Percentiles rank a stretch among this genome's conserved stretches.
phyloP scores from a whole-genome alignment of 2,113 vertebrate species.

The Chlamydotis undulata region DNA sequence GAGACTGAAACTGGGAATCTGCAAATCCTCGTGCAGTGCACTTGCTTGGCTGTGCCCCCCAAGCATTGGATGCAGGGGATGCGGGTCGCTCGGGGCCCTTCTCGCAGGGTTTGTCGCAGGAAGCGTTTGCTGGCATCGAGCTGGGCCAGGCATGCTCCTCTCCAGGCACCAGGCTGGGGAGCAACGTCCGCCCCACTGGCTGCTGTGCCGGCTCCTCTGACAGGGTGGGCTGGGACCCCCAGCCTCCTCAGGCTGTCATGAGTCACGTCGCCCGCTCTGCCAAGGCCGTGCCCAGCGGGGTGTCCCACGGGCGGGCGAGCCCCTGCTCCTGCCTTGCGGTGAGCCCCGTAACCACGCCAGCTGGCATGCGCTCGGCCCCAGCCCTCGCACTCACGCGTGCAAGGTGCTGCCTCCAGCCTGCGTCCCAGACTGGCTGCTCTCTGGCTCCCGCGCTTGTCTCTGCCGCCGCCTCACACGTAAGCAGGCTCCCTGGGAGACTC shows the following conservation, averaged over 20 bases:
- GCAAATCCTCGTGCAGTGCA: neutral
- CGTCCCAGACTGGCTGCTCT: accelerated
- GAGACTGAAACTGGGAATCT: neutral
- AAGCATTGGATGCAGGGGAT: accelerated
- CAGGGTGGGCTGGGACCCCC: neutral
- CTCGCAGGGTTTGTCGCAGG: neutral
- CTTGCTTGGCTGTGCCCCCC: neutral
- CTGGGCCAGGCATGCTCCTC: neutral
- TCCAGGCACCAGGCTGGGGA: neutral
- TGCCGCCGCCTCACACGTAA: accelerated
- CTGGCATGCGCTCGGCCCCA: accelerated
- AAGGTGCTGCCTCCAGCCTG: accelerated
- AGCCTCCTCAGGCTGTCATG: accelerated
- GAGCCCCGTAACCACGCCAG: no score
- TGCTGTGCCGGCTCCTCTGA: accelerated
- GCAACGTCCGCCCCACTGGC: accelerated
- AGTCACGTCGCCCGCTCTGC: accelerated
- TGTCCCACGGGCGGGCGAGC: neutral
- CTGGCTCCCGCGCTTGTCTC: neutral
- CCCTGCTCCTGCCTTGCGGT: no score
- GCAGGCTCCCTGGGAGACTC: neutral
- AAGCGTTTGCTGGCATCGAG: accelerated
- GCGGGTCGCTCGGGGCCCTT: neutral
- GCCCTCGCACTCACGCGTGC: accelerated
- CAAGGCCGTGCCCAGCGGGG: neutral